These are phyloP conservation scores for Styela clava DNA, from an alignment of 23 tunicate genomes.

Conservation along the genomic window DNA sequence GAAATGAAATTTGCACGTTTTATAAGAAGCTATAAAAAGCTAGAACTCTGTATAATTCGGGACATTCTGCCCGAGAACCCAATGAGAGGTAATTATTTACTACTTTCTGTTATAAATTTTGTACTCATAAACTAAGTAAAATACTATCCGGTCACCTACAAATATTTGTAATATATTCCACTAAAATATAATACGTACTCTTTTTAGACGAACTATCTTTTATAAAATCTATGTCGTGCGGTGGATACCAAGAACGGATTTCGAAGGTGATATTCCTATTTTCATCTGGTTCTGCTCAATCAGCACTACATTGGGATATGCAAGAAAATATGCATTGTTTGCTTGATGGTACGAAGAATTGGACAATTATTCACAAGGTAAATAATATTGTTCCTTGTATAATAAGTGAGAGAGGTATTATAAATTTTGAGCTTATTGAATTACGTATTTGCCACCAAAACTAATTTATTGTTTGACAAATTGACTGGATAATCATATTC, in stretches of 20 bases:
- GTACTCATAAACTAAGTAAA: background rate
- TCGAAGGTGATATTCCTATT: conserved; percentile 61
- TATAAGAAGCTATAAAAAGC: background rate
- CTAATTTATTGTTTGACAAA: too few relatives aligned
- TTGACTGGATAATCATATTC: too few relatives aligned
- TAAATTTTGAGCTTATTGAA: too few relatives aligned
- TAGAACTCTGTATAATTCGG: conserved; percentile 17
- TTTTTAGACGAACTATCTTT: conserved; percentile 50
- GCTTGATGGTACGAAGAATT: conserved; percentile 56
- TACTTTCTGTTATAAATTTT: background rate
- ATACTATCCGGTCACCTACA: too few relatives aligned
- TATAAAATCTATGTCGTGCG: conserved; percentile 49
- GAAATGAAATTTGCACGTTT: background rate
- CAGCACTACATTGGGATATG: conserved; percentile 63
- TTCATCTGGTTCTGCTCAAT: conserved; percentile 75
- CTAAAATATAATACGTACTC: too few relatives aligned
- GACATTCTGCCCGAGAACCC: conserved; percentile 32
- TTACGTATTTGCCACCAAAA: too few relatives aligned
- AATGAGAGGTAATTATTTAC: conserved; percentile 31
- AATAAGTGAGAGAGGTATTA: too few relatives aligned
- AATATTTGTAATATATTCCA: too few relatives aligned
- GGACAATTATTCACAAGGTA: conserved; percentile 54
- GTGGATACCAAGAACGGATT: conserved; percentile 37
- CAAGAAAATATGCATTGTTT: conserved; percentile 74
- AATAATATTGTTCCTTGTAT: too few relatives aligned